These are phyloP conservation scores for Falco rusticolus DNA, from an alignment of 2,797 vertebrate genomes.

Conservation along the genomic window DNA sequence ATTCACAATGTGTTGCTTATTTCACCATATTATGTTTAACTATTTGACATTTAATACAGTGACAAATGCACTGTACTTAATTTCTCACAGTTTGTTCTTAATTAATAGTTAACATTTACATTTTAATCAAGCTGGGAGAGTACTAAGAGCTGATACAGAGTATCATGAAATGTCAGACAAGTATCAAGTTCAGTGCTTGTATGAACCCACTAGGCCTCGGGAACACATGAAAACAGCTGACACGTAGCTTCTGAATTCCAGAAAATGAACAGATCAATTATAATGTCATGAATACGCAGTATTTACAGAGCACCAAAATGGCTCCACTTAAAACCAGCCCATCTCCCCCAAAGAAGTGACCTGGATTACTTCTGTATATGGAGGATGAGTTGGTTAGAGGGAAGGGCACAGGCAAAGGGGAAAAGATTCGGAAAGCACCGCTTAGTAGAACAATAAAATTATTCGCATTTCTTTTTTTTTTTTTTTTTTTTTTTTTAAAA, in stretches of 20 bases:
- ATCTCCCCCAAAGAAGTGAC: neutral
- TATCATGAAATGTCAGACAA: neutral
- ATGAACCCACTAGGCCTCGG: neutral
- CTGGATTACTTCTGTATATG: neutral
- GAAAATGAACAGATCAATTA: neutral
- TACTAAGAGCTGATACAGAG: neutral
- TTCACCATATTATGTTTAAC: constrained; percentile 19
- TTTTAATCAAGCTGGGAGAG: constrained; percentile 18
- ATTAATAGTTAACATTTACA: constrained; percentile 36
- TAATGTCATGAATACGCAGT: neutral
- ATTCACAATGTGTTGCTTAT: constrained; percentile 35
- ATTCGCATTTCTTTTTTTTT: neutral
- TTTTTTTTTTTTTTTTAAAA: neutral
- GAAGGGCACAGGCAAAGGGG: neutral
- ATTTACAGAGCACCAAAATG: neutral
- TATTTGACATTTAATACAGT: constrained; percentile 33
- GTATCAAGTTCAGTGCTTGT: neutral
- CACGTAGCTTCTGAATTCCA: neutral
- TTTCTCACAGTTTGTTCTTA: constrained; percentile 31
- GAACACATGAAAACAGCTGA: neutral
- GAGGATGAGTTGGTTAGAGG: neutral
- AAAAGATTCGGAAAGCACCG: neutral
- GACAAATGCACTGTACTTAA: constrained; percentile 11
- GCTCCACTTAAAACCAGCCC: neutral
- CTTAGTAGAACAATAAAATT: neutral